Conservation (phyloP, 2,113 vertebrate species). For the Phyllostomus hastatus region DNA sequence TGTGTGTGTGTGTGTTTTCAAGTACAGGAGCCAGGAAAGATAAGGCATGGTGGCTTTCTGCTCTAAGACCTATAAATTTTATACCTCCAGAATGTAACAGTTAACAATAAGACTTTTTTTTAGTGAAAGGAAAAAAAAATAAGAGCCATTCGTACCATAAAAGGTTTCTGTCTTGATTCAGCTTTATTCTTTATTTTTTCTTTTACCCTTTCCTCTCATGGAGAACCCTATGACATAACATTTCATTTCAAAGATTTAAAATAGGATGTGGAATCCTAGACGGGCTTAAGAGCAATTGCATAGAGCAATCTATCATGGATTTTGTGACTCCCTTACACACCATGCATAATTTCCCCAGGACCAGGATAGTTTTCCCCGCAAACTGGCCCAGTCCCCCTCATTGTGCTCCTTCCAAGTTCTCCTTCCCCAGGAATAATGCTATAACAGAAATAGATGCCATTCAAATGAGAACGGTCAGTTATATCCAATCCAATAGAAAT, state of each 20-base stretch:
- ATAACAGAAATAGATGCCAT: neutral
- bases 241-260: constrained; percentile 47
- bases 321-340: constrained; percentile 6
- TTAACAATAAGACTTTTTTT: neutral
- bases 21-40: constrained; percentile 31
- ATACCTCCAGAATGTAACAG: neutral
- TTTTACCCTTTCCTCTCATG: neutral
- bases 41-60: constrained; percentile 12
- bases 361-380: neutral
- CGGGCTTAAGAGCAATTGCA: neutral
- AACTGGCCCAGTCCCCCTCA: neutral
- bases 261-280: neutral
- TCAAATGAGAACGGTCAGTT: neutral
- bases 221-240: neutral
- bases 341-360: neutral
- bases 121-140: constrained; percentile 5
- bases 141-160: neutral
- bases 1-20: neutral
- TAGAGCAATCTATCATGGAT: neutral
- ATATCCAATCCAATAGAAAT: constrained; percentile 1
- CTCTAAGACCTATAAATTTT: neutral
- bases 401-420: neutral
- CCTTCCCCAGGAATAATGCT: neutral
- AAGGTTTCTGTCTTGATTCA: constrained; percentile 23
- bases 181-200: neutral